Percentiles rank a stretch among this genome's conserved stretches.
Conservation (phyloP, 1,140 invertebrate genomes). For the Stegodyphus dumicola region DNA sequence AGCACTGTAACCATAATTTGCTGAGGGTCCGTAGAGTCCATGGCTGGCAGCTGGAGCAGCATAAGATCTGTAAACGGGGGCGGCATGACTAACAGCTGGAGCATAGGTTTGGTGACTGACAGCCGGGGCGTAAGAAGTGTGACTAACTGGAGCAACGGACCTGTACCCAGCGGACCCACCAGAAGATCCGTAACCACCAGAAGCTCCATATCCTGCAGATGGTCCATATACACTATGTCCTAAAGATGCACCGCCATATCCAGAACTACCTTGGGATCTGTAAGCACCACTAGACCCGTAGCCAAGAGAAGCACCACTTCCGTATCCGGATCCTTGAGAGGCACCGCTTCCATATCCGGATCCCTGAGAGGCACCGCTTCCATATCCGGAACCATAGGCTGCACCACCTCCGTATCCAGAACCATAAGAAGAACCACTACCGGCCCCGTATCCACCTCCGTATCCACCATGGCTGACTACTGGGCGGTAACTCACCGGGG, state of each 20-base stretch:
- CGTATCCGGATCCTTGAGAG: neutral
- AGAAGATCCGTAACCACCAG: neutral
- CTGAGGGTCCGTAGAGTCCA: constrained; percentile 19
- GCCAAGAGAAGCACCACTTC: neutral
- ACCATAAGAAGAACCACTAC: neutral
- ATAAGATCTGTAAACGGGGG: constrained; percentile 21
- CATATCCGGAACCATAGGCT: neutral
- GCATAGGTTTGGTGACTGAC: neutral
- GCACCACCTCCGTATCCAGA: neutral
- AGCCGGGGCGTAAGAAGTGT: constrained; percentile 22
- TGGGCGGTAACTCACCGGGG: too few species aligned
- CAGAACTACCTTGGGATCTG: neutral
- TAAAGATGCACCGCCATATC: neutral
- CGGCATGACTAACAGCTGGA: neutral
- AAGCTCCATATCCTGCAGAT: neutral
- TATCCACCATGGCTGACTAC: neutral
- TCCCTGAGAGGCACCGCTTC: neutral
- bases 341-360: neutral
- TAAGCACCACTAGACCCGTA: neutral
- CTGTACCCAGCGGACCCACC: neutral
- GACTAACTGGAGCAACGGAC: neutral
- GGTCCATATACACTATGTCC: neutral
- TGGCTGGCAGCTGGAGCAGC: constrained; percentile 20
- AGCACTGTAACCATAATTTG: neutral
- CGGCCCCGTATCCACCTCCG: too few species aligned